Conservation (phyloP, 2,797 vertebrate species). For the Pangasius macronema region DNA sequence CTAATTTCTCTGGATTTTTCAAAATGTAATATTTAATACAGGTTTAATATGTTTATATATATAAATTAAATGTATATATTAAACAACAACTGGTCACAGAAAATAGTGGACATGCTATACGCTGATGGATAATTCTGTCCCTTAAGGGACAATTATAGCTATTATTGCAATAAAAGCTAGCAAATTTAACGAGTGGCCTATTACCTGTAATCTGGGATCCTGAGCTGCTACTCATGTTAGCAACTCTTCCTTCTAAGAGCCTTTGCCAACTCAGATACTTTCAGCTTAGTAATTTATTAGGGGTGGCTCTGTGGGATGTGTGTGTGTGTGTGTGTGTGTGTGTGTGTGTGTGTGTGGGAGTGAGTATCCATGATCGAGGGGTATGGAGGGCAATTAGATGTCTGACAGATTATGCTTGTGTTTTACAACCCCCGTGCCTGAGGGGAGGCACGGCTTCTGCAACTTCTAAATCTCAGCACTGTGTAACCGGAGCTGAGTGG, state of each 20-base stretch:
- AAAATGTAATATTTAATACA: neutral
- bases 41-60: neutral
- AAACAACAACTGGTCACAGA: neutral
- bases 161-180: slow-evolving; percentile 17
- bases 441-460: slow-evolving; percentile 62
- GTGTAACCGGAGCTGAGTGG: slow-evolving; percentile 83
- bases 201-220: slow-evolving; percentile 11
- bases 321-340: slow-evolving; percentile 25
- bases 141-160: neutral
- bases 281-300: slow-evolving; percentile 38
- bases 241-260: slow-evolving; percentile 10
- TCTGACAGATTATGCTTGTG: slow-evolving; percentile 64
- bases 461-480: slow-evolving; percentile 71
- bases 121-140: neutral
- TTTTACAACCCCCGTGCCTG: slow-evolving; percentile 68
- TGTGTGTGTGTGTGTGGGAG: slow-evolving; percentile 25
- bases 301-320: slow-evolving; percentile 22
- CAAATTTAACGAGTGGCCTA: neutral
- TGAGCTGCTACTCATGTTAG: neutral
- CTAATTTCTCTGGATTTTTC: neutral
- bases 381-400: slow-evolving; percentile 70
- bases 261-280: neutral
- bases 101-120: neutral
- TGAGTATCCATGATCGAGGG: slow-evolving; percentile 40
- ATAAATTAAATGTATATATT: no score